Evolutionary conservation across 2,888 invertebrate genomes (phyloP).

Genomic region (Nomada goodeniana): DNA sequence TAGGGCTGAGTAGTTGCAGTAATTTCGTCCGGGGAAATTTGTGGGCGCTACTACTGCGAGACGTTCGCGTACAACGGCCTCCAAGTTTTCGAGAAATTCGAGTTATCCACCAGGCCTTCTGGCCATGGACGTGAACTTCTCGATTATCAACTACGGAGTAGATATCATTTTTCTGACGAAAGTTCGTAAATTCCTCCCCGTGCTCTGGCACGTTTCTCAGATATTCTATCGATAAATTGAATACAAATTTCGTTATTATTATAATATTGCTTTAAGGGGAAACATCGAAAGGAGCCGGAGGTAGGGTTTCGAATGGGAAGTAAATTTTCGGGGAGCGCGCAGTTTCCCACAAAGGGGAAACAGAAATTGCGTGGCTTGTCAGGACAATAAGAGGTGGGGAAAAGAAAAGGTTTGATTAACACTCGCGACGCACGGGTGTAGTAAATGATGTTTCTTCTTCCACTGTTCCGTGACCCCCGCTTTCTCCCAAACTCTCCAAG

Average conservation of each 20-base stretch:
- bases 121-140: slow-evolving; percentile 22
- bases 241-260: too few species aligned
- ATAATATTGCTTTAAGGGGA: too few species aligned
- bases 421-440: slow-evolving; percentile 32
- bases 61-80: slow-evolving; percentile 36
- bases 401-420: slow-evolving; percentile 40
- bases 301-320: slow-evolving; percentile 4
- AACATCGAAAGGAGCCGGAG: neutral
- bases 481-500: slow-evolving; percentile 1
- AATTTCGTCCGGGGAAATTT: slow-evolving; percentile 57
- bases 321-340: neutral
- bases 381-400: slow-evolving; percentile 22
- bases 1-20: slow-evolving; percentile 46
- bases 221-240: neutral
- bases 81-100: slow-evolving; percentile 50
- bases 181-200: too few species aligned
- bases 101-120: slow-evolving; percentile 28
- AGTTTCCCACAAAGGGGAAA: neutral
- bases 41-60: slow-evolving; percentile 35
- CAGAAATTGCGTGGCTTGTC: neutral
- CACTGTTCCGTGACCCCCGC: neutral
- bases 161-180: neutral
- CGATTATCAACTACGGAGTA: slow-evolving; percentile 27
- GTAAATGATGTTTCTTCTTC: slow-evolving; percentile 7
- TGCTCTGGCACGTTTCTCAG: neutral